Evolutionary conservation across 2,797 vertebrate genomes (phyloP).

Genomic region (Pseudotriccus pelzelni): DNA sequence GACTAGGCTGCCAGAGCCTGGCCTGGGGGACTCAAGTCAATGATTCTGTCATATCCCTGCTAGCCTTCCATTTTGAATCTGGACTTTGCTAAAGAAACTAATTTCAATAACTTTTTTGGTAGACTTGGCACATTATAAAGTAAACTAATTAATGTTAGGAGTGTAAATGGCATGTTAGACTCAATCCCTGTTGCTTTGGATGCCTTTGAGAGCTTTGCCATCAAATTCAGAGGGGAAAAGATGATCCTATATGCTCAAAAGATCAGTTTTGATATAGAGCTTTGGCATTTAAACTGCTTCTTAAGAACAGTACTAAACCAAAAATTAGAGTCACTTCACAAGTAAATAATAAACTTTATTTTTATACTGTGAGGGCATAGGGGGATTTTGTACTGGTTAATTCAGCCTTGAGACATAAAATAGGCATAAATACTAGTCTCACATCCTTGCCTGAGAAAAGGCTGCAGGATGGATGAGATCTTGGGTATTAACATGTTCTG

Average conservation of each 20-base stretch:
- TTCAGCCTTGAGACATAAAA: slow-evolving; percentile 1
- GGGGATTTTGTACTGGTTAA: not conserved
- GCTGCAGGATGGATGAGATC: not conserved
- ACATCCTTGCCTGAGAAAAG: not conserved
- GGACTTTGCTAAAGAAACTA: not conserved
- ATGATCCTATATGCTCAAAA: not conserved
- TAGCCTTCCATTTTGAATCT: not conserved
- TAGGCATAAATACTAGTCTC: not conserved
- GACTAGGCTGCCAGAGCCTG: not conserved
- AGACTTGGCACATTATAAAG: not conserved
- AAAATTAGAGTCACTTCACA: not conserved
- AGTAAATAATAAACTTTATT: not conserved
- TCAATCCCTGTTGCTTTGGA: not conserved
- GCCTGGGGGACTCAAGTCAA: not conserved
- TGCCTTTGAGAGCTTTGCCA: not conserved
- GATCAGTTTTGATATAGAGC: not conserved
- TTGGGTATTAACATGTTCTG: not conserved
- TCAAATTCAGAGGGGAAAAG: not conserved
- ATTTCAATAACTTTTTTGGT: not conserved
- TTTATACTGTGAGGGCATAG: not conserved
- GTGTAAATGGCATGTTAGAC: not conserved
- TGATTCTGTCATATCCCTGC: not conserved
- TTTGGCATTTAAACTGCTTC: slow-evolving; percentile 11
- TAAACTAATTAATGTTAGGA: not conserved
- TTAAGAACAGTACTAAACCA: not conserved